These are phyloP conservation scores for Orthonyx spaldingii DNA, from an alignment of 2,113 vertebrate species.

Conservation along the genomic window DNA sequence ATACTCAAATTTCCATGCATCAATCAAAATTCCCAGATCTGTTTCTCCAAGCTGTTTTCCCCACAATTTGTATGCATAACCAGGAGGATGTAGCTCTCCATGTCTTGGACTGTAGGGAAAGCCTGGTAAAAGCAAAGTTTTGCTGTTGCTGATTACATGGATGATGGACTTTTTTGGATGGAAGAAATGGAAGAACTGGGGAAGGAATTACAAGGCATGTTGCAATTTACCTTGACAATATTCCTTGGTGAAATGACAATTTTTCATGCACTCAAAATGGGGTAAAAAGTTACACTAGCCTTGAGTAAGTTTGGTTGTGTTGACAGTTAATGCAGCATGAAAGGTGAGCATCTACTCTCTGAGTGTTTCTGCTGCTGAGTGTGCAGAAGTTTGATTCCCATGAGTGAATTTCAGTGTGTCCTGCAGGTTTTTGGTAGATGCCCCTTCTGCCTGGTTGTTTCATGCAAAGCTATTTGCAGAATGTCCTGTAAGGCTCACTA, in stretches of 20 bases:
- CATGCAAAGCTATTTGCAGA: neutral
- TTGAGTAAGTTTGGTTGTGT: neutral
- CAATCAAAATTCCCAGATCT: neutral
- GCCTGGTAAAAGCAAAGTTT: neutral
- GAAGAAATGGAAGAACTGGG: neutral
- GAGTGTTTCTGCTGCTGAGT: neutral
- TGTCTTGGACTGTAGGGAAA: neutral
- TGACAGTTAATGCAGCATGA: neutral
- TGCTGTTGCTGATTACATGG: neutral
- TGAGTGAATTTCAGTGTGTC: neutral
- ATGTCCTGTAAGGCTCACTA: neutral
- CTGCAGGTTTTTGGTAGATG: neutral
- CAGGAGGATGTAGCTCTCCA: neutral
- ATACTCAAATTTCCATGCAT: neutral
- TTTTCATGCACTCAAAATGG: neutral
- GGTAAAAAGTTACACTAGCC: neutral
- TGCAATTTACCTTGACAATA: neutral
- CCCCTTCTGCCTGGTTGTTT: neutral
- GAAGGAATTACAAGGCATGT: neutral
- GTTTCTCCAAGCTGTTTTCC: neutral
- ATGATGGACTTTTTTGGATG: neutral
- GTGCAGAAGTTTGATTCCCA: neutral
- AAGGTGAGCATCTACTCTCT: neutral
- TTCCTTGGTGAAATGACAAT: neutral
- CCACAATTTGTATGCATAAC: neutral